phyloP scores from a whole-genome alignment of 2,113 vertebrate species.

The Coracopsis vasa region DNA sequence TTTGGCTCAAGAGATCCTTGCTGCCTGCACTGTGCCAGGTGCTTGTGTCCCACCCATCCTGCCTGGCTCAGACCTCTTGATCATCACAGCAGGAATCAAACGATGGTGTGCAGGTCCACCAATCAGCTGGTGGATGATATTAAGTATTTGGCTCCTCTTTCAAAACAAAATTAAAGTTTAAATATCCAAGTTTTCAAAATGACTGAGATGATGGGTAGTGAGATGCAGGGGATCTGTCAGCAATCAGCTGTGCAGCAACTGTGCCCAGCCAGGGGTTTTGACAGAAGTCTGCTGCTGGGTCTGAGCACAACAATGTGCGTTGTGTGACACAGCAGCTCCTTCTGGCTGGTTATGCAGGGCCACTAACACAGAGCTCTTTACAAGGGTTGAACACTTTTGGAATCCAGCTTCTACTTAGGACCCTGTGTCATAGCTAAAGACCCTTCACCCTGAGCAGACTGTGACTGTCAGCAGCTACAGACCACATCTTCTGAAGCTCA shows the following conservation, averaged over 20 bases:
- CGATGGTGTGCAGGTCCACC: rapidly evolving
- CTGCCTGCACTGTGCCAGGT: not conserved
- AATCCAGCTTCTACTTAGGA: not conserved
- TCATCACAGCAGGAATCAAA: not conserved
- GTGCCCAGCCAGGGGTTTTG: rapidly evolving
- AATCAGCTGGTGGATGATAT: not conserved
- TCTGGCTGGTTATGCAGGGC: not conserved
- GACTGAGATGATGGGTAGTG: not conserved
- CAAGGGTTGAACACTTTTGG: not conserved
- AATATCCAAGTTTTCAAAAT: not conserved
- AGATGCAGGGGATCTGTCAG: rapidly evolving
- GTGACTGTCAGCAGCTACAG: not conserved
- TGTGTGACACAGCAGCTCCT: not conserved
- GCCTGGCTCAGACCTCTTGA: not conserved
- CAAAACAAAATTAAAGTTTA: not conserved
- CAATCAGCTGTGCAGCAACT: not conserved
- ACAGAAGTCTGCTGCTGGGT: not conserved
- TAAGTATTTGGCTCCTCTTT: not conserved
- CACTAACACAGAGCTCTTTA: not conserved
- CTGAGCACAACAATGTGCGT: rapidly evolving
- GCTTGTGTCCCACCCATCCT: not conserved
- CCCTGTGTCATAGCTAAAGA: not conserved
- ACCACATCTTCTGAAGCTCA: not conserved
- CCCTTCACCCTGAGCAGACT: not conserved
- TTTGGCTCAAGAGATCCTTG: not conserved